Evolutionary conservation across 2,797 vertebrate genomes (phyloP), one percentile per base, ranked within the genome.

Genomic region (Premnoplex brunnescens): DNA sequence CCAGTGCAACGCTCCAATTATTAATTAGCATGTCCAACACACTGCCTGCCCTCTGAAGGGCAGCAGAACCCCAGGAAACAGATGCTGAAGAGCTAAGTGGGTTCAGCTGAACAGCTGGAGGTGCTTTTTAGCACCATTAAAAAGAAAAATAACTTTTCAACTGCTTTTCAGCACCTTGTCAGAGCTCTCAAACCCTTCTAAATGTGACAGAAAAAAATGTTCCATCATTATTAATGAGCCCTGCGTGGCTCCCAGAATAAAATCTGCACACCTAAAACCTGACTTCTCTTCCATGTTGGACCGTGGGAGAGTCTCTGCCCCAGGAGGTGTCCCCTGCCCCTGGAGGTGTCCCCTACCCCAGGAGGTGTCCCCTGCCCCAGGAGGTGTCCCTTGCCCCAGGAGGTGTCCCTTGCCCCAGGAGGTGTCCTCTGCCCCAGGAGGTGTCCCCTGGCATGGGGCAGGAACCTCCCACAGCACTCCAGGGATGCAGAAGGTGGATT

Each of bases 301-400:
- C 8, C 2, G 4, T 16, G 10, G 12, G 10, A 19, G 21, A 64
- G 34, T 1, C 12, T 7, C 64, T 12, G 0, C 22, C 26, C 19
- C 30, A 36, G 48, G 58, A 46, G 44, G 10, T 44, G 44, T 44
- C 20, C 20, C 44, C 44, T 44, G 20, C 44, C 44, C 44, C 44
- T 44, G 44, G 44, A 44, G 36, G 17, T 6, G 39, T 49, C 26
- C 11, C 52, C 52, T 21, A 6, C 43, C 43, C 43, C 39, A 14
- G 39, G 39, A 46, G 44, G 6, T 22, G 44, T 46, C 21, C 21
- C 44, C 44, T 46, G 11, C 44, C 44, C 44, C 44, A 22, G 44
- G 21, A 44, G 36, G 17, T 6, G 39, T 39, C 39, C 39, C 39
- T 60, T 12, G 0, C 22, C 28, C 19, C 30, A 36, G 48, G 58